A percentile compares a stretch with the other conserved stretches of the same genome.
Conservation (phyloP, 2,888 invertebrate species). For the Drepana falcataria region DNA sequence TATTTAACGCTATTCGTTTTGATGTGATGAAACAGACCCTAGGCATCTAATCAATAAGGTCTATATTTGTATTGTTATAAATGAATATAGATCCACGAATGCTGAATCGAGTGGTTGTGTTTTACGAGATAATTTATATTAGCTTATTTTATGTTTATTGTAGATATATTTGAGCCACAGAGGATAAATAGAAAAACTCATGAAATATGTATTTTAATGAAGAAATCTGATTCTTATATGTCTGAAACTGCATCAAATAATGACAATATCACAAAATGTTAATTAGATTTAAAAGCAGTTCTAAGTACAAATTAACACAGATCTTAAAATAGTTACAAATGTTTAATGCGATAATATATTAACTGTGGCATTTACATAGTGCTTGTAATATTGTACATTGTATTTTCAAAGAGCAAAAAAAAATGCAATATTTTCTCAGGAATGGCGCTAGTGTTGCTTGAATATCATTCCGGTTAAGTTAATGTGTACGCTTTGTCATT, state of each 20-base stretch:
- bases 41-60: no score
- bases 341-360: slow-evolving; percentile 7
- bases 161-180: slow-evolving; percentile 3
- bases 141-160: slow-evolving; percentile 5
- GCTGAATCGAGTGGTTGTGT: slow-evolving; percentile 31
- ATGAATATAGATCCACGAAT: slow-evolving; percentile 3
- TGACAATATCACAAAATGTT: not conserved
- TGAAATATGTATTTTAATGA: no score
- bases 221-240: not conserved
- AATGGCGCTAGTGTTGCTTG: slow-evolving; percentile 57
- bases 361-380: slow-evolving; percentile 21
- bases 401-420: not conserved
- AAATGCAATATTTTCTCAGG: slow-evolving; percentile 6
- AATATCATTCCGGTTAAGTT: slow-evolving; percentile 64
- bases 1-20: no score
- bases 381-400: not conserved
- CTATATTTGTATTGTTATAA: no score
- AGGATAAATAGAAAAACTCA: not conserved
- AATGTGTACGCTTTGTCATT: not conserved
- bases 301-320: slow-evolving; percentile 6
- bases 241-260: not conserved
- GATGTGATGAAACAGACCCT: no score
- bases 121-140: slow-evolving; percentile 17
- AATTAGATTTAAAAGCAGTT: not conserved
- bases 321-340: slow-evolving; percentile 10